Evolutionary conservation across 2,113 vertebrate species (phyloP).

Genomic region (Phycodurus eques): DNA sequence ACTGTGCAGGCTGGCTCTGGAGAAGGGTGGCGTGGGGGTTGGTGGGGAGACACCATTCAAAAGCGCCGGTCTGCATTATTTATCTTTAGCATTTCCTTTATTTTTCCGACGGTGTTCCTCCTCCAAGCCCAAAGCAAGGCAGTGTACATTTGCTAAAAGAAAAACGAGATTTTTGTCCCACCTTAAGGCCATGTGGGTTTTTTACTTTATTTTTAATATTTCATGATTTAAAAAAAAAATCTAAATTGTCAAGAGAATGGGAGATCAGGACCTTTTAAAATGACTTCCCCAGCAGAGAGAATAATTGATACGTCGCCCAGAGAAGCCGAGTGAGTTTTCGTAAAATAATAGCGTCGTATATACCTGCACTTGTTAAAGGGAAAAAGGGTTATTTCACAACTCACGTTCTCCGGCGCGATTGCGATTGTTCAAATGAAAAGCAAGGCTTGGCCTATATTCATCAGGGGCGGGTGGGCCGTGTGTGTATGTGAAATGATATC

Average conservation of each 20-base stretch:
- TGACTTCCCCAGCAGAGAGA: constrained; percentile 60
- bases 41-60: constrained; percentile 35
- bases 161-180: constrained; percentile 30
- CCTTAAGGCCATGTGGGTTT: constrained; percentile 29
- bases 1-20: constrained; percentile 56
- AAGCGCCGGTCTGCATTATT: constrained; percentile 69
- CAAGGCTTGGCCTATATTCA: constrained; percentile 52
- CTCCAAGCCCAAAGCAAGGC: constrained; percentile 56
- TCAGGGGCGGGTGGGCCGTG: constrained; percentile 19
- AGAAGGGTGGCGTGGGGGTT: constrained; percentile 38
- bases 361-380: constrained; percentile 34
- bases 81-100: constrained; percentile 73
- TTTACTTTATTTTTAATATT: constrained; percentile 56
- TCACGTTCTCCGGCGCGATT: constrained; percentile 14
- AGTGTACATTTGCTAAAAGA: constrained; percentile 55
- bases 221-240: constrained; percentile 56
- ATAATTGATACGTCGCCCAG: constrained; percentile 61
- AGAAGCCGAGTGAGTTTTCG: constrained; percentile 45
- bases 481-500: constrained; percentile 44
- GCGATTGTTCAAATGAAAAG: constrained; percentile 46
- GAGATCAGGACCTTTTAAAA: constrained; percentile 68
- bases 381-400: constrained; percentile 30
- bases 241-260: constrained; percentile 65
- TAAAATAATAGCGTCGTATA: constrained; percentile 33
- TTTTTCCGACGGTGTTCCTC: constrained; percentile 69